Percentiles rank a stretch among this genome's conserved stretches.
Conservation (phyloP, 2,797 vertebrate species). For the Cyclopterus lumpus region DNA sequence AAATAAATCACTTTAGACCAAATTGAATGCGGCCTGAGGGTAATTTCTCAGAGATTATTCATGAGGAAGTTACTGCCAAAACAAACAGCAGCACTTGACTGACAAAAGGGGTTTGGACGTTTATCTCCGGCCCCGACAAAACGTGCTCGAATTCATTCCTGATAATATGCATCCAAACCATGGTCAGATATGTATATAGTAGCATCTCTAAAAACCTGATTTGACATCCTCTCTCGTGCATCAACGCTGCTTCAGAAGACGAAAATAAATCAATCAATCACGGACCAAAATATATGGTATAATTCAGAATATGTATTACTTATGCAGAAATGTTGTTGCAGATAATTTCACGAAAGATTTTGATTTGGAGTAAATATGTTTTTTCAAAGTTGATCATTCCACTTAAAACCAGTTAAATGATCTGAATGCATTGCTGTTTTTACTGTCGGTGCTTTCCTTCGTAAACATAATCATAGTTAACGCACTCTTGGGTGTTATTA, state of each 20-base stretch:
- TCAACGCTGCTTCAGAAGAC: neutral
- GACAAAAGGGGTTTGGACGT: slow-evolving; percentile 23
- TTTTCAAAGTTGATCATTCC: neutral
- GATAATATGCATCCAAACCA: neutral
- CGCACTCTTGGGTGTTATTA: slow-evolving; percentile 22
- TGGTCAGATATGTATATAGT: neutral
- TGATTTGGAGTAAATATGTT: neutral
- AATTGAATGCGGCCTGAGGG: slow-evolving; percentile 23
- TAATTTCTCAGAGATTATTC: slow-evolving; percentile 55
- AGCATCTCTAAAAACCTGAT: neutral
- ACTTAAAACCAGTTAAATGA: no score
- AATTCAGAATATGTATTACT: neutral
- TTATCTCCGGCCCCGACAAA: slow-evolving; percentile 5
- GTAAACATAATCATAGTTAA: neutral
- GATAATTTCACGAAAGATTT: no score
- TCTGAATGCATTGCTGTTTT: neutral
- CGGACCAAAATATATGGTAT: neutral
- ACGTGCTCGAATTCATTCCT: neutral
- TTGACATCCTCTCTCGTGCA: neutral
- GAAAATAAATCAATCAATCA: slow-evolving; percentile 2
- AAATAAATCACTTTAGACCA: slow-evolving; percentile 34
- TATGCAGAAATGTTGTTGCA: neutral
- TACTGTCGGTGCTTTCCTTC: neutral
- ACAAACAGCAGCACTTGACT: slow-evolving; percentile 23
- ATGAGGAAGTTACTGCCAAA: slow-evolving; percentile 18